Conservation (phyloP, 2,797 vertebrate species). For the Manis javanica region DNA sequence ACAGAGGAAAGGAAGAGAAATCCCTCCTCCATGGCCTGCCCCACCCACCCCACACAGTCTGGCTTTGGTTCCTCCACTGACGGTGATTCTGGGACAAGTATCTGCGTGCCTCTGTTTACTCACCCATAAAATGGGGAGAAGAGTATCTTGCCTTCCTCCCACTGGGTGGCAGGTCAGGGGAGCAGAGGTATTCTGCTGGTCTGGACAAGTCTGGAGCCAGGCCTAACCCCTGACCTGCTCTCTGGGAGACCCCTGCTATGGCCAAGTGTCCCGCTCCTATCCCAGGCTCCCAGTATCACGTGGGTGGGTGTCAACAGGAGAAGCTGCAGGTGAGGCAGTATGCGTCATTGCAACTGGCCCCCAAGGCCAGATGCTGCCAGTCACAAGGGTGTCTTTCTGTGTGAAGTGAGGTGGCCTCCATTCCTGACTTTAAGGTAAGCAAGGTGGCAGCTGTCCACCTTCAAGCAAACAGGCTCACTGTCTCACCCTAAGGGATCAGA, state of each 20-base stretch:
- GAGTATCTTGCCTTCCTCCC: background rate
- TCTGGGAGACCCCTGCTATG: background rate
- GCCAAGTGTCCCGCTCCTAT: background rate
- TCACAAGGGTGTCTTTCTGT: background rate
- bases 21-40: background rate
- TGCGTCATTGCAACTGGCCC: background rate
- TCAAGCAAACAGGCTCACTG: background rate
- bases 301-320: background rate
- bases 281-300: background rate
- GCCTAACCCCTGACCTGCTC: background rate
- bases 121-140: constrained; percentile 69
- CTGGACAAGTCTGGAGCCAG: constrained; percentile 49
- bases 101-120: constrained; percentile 67
- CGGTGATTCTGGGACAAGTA: constrained; percentile 23
- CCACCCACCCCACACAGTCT: background rate
- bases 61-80: background rate
- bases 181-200: constrained; percentile 12
- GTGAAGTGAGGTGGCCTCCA: background rate
- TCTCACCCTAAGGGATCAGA: background rate
- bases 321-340: background rate
- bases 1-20: background rate
- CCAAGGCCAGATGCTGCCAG: background rate
- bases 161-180: background rate
- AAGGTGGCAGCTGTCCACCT: background rate
- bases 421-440: background rate